Evolutionary conservation across 2,113 vertebrate genomes (phyloP), one percentile per base, ranked within the genome.

Genomic region (Pomatostomus ruficeps): DNA sequence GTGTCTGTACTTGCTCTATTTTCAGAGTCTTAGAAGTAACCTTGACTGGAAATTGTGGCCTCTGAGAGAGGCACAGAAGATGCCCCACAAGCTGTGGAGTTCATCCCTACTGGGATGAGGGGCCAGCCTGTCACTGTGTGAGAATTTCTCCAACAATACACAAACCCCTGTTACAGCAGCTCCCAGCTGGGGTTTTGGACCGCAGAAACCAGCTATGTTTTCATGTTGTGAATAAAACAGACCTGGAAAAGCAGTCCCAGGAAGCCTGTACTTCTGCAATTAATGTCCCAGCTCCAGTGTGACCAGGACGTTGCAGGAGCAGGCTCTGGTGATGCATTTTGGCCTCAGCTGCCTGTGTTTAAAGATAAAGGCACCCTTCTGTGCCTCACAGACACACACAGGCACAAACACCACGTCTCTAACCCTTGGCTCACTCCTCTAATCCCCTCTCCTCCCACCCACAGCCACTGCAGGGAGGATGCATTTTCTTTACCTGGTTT

Each of bases 1-100:
- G 21, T 82, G 67, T 70, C 71, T 82, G 82, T 70, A 58, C 85
- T 95, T 85, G 87, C 81, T 81, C 92, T 95, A 96, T 92, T 96
- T 95, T 92, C 2, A 2, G 79, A 77, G 46, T 38, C 71, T 93
- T 54, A 83, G 63, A 92, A 83, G 55, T 88, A 83, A 94, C 91
- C 92, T 94, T 80, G 88, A 65, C 66, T 89, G 8, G 3, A 80
- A 83, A 33, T 23, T 35, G 43, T 81, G 79, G 65, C 55, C 61
- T 85, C 31, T 19, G 20, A 81, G 68, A 45, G 28, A 76, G 71
- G 59, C 48, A 83, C 55, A 73, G 82, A 74, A 45, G 79, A 70
- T 43, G 51, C 54, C 11, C 36, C 59, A 9, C 46, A 88, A 59
- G 67, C 72, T 77, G 88, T 36, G 78, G 77, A 89, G 89, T 54